Base-by-base conservation (phyloP, 2,113 vertebrate genomes). In the Sprattus sprattus region DNA sequence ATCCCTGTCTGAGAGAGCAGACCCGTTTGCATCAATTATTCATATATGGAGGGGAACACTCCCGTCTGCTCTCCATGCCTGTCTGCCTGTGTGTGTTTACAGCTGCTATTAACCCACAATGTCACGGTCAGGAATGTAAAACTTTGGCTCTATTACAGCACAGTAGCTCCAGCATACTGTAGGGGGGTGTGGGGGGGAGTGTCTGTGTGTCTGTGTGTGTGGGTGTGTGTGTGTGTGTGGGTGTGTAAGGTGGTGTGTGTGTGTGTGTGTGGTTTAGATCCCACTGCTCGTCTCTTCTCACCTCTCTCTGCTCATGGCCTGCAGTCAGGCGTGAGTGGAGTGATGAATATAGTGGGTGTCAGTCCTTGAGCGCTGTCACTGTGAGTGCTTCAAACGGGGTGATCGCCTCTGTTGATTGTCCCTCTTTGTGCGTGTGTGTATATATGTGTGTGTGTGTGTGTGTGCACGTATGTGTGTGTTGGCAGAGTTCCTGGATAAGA, bases 401-500 rank as follows among this genome's bases (percentile, higher is more conserved):
- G 67, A 75, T 75, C 28, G 32, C 39, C n/a, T 71, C 64, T 71
- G 8, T 71, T 71, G n/a, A 71, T 25, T 28, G 28, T 32, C 64
- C 8, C n/a, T 71, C n/a, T 71, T 4, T 71, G 52, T 20, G 52
- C 18, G 52, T 57, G 52, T 4, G 15, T 20, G 52, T 57, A 18
- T 57, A 18, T 57, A 18, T 57, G 46, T 6, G 78, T 50, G 28
- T 45, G 50, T 39, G 80, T 86, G 45, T 82, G 82, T 83, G 82
- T 83, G 49, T 75, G 16, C 85, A 44, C 82, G 60, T 83, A 49
- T 82, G 78, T 80, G n/a, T 78, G 13, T 83, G n/a, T n/a, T 13
- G n/a, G 1, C 94, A 99, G 98, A 99, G 92, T 99, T 99, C 93
- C 94, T 99, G 92, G 98, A 99, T 92, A 99, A 99, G 96, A 99